These are phyloP conservation scores for Tokudaia muenninki DNA, from an alignment of 2,797 vertebrate genomes.

Conservation along the genomic window DNA sequence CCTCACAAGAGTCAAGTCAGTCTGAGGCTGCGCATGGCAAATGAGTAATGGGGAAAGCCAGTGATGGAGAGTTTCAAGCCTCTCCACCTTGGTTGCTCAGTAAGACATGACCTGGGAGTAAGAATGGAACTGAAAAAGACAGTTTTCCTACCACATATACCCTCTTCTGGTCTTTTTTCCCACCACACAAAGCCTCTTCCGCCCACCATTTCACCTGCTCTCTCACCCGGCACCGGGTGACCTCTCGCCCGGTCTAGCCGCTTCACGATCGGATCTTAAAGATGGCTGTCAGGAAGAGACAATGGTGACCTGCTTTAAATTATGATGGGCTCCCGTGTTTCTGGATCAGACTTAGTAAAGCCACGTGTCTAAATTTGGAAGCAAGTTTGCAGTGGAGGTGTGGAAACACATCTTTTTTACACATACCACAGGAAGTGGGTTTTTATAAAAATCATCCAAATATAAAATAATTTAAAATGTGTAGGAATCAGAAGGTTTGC, in stretches of 20 bases:
- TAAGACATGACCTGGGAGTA: neutral
- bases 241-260: neutral
- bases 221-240: neutral
- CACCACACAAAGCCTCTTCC: neutral
- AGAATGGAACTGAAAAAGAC: neutral
- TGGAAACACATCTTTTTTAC: conserved; percentile 72
- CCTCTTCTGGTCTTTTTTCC: neutral
- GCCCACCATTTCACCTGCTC: neutral
- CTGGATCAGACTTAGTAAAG: conserved; percentile 11
- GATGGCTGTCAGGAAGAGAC: neutral
- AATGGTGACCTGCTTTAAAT: conserved; percentile 47
- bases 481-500: conserved; percentile 66
- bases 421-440: conserved; percentile 66
- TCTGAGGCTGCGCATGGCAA: neutral
- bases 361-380: conserved; percentile 43
- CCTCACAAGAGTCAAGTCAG: neutral
- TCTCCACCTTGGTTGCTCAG: neutral
- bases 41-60: neutral
- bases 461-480: conserved; percentile 78
- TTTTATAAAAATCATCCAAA: conserved; percentile 50
- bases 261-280: neutral
- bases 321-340: neutral
- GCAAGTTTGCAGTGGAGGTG: conserved; percentile 61
- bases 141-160: no score
- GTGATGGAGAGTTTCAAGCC: neutral